These are phyloP conservation scores for Casuarius casuarius DNA, from an alignment of 2,113 vertebrate genomes.

Conservation along the genomic window DNA sequence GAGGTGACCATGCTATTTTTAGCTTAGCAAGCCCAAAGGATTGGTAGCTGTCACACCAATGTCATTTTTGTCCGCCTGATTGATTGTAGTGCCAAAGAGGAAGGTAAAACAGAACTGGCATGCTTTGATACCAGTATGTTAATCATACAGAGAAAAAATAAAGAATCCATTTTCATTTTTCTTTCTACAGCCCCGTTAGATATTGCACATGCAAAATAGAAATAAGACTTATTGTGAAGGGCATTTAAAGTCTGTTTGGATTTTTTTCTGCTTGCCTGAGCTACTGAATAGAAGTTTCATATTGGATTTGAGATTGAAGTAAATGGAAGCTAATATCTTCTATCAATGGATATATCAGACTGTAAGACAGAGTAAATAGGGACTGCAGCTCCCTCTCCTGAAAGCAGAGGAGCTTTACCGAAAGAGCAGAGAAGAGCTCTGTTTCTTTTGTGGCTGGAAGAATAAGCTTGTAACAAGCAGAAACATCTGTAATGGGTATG, in stretches of 20 bases:
- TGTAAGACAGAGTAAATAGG: background rate
- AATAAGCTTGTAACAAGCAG: background rate
- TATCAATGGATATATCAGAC: background rate
- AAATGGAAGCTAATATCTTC: background rate
- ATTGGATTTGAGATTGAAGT: background rate
- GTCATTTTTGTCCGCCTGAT: conserved; percentile 51
- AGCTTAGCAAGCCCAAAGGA: conserved; percentile 59
- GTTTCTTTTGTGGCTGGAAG: background rate
- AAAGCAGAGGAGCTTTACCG: background rate
- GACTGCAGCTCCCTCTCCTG: background rate
- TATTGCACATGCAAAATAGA: background rate
- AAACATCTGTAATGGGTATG: background rate
- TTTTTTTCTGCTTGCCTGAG: background rate
- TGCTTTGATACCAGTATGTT: conserved; percentile 17
- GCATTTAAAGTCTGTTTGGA: background rate
- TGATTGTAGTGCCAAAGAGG: conserved; percentile 51
- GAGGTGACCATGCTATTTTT: conserved; percentile 58
- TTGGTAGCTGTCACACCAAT: conserved; percentile 8
- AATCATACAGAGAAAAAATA: conserved; percentile 8
- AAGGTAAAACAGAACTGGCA: conserved; percentile 56
- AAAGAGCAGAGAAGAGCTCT: background rate
- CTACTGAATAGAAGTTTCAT: background rate
- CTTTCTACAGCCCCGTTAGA: background rate
- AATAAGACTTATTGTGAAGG: background rate
- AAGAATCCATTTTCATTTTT: background rate